Percentiles rank a stretch among this genome's conserved stretches.
These are phyloP conservation scores for Lasioglossum vierecki DNA, from an alignment of 2,888 invertebrate species.

Conservation along the genomic window DNA sequence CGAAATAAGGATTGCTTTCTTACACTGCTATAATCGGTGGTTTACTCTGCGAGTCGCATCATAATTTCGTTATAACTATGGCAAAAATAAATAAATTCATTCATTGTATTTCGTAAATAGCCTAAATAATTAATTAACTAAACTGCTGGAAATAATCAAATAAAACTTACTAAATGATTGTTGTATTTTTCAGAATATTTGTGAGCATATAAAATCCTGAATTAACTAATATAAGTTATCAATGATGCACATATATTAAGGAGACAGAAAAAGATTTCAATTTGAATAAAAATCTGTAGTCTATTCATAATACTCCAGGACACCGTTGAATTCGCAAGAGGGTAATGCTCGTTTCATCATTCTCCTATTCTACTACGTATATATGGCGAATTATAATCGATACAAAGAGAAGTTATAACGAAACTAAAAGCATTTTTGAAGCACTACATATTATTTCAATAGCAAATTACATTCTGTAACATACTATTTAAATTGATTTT, in stretches of 20 bases:
- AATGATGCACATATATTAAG: neutral
- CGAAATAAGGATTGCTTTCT: neutral
- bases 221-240: too few relatives aligned
- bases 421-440: neutral
- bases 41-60: neutral
- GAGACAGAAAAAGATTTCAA: neutral
- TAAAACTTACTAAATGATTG: neutral
- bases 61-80: neutral
- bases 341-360: neutral
- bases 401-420: neutral
- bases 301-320: too few relatives aligned
- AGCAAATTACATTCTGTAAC: neutral
- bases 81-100: neutral
- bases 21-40: neutral
- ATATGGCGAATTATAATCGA: neutral
- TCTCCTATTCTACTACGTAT: too few relatives aligned
- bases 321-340: neutral
- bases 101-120: neutral
- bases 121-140: neutral
- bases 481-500: neutral
- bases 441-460: neutral
- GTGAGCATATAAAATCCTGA: neutral
- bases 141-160: neutral
- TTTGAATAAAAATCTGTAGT: neutral
- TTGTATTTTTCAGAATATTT: neutral